Evolutionary conservation across 2,888 invertebrate genomes (phyloP).

Genomic region (Taphrorychus bicolor): DNA sequence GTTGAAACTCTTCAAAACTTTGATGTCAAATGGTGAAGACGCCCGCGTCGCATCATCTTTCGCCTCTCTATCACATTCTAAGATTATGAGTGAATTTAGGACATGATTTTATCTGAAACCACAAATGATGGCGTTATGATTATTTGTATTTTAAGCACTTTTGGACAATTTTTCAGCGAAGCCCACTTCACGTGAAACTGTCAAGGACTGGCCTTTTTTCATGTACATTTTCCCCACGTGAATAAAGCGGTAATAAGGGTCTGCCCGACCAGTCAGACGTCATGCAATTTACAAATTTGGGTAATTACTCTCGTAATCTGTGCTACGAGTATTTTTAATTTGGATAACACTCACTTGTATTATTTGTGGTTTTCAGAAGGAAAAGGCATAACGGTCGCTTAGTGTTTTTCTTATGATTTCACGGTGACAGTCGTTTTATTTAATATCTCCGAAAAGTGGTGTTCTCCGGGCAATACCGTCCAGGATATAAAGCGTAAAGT

Average conservation of each 20-base stretch:
- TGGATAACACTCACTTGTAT: conserved; percentile 18
- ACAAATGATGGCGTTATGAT: too few relatives aligned
- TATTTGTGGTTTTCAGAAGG: conserved; percentile 24
- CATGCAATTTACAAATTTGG: conserved; percentile 49
- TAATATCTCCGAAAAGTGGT: conserved; percentile 5
- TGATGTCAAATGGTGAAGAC: too few relatives aligned
- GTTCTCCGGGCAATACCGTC: conserved; percentile 16
- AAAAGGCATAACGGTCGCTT: too few relatives aligned
- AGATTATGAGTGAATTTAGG: too few relatives aligned
- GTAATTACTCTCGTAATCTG: conserved; percentile 46
- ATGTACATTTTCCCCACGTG: conserved; percentile 21
- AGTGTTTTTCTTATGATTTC: conserved; percentile 3
- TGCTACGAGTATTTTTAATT: conserved; percentile 34
- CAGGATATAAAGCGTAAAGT: conserved; percentile 26
- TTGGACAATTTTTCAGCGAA: conserved; percentile 18
- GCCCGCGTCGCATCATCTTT: too few relatives aligned
- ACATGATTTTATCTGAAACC: too few relatives aligned
- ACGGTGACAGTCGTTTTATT: neutral
- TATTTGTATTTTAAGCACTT: too few relatives aligned
- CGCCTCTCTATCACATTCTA: too few relatives aligned
- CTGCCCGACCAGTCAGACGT: conserved; percentile 20
- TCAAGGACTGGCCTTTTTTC: conserved; percentile 29
- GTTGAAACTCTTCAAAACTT: too few relatives aligned
- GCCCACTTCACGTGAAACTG: conserved; percentile 30
- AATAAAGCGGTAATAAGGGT: conserved; percentile 33